Evolutionary conservation across 37 sponge, comb jelly and placozoan species (phyloP).

Genomic region (Sycon ciliatum): DNA sequence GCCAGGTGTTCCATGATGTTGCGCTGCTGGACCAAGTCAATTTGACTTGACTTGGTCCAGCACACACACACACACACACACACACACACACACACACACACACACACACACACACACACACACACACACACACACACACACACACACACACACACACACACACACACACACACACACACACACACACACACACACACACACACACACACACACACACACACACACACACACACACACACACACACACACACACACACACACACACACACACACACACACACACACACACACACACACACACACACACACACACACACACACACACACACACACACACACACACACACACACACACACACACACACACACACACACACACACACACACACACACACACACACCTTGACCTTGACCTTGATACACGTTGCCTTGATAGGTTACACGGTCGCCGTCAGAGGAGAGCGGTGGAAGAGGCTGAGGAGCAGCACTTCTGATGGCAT

Average conservation of each 20-base stretch:
- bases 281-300: constrained; percentile 5
- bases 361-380: constrained; percentile 5
- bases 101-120: constrained; percentile 5
- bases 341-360: constrained; percentile 5
- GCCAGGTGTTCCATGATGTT: no score
- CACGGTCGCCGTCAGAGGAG: no score
- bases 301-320: constrained; percentile 5
- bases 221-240: constrained; percentile 5
- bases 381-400: constrained; percentile 5
- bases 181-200: constrained; percentile 5
- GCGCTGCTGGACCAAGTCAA: no score
- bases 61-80: constrained; percentile 5
- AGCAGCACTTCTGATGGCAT: no score
- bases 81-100: constrained; percentile 5
- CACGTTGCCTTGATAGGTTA: background rate
- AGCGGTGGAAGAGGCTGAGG: no score
- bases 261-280: constrained; percentile 5
- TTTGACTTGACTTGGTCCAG: no score
- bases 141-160: constrained; percentile 5
- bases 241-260: constrained; percentile 5
- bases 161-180: constrained; percentile 5
- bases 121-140: constrained; percentile 5
- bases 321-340: constrained; percentile 5
- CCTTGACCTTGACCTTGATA: background rate
- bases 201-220: constrained; percentile 5